These are phyloP conservation scores for Acrocephalus arundinaceus DNA, from an alignment of 2,113 vertebrate species.

Conservation along the genomic window DNA sequence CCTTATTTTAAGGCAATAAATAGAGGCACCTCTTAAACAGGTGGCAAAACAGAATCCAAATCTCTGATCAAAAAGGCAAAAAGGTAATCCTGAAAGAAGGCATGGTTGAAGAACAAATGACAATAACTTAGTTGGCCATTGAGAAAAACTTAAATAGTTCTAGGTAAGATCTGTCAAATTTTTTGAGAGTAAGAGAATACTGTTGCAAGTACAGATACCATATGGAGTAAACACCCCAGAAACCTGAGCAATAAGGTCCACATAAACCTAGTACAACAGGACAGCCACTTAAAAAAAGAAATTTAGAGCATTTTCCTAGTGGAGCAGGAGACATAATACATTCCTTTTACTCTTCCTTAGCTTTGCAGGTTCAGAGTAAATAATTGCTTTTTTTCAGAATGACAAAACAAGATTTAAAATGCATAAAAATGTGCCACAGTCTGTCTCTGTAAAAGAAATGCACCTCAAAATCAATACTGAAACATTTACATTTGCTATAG, in stretches of 20 bases:
- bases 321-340: neutral
- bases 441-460: neutral
- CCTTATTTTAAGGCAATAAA: neutral
- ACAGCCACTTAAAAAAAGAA: neutral
- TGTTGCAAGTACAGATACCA: neutral
- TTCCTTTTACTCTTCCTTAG: neutral
- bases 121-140: neutral
- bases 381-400: neutral
- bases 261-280: neutral
- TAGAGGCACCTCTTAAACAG: neutral
- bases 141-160: neutral
- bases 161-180: neutral
- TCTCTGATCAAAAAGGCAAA: neutral
- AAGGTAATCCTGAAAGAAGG: neutral
- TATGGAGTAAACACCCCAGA: neutral
- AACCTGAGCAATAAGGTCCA: neutral
- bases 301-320: neutral
- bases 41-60: neutral
- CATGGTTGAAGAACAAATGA: neutral
- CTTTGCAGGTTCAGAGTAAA: neutral
- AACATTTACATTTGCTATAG: neutral
- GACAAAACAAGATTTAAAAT: neutral
- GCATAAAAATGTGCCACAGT: neutral
- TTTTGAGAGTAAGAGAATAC: neutral
- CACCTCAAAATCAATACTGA: neutral